Evolutionary conservation across 2,797 vertebrate species (phyloP), one percentile per base, ranked within the genome.

Genomic region (Graptemys geographica): DNA sequence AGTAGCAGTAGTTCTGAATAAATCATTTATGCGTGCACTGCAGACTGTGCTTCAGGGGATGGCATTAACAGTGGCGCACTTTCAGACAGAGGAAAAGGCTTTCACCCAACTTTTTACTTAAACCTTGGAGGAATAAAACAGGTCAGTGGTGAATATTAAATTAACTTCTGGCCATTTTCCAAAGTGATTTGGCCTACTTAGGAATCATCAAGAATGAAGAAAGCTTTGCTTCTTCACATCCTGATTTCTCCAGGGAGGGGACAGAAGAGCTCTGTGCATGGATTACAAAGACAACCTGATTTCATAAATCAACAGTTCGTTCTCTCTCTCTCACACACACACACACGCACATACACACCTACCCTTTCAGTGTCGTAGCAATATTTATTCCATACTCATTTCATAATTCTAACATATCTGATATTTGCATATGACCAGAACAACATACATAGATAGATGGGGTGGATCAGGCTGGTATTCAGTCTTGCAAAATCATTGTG

Each of bases 121-220:
- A 98, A 97, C 95, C 96, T 97, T 97, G 93, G 95, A 98, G 97
- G 96, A 98, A 97, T 98, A 97, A 98, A 98, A 96, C 96, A 97
- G 98, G 98, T 98, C 98, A 98, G 96, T 3, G 33, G 97, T 98
- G 97, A 98, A 98, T 98, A 98, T 97, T 93, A 98, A 98, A 98
- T 98, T 96, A 97, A 93, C 90, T 97, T 96, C 83, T 98, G 98
- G 98, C 96, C 96, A 96, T 93, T 93, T 95, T 98, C 97, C 98
- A 98, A 96, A 98, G 94, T 93, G 92, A 97, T 98, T 95, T 98
- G 98, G 98, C 98, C 98, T 98, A 98, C 96, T 98, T 98, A 97
- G 93, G 92, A 97, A 97, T 97, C 97, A 97, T 97, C 89, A 96
- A 97, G 97, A 97, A 97, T 93, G 96, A 97, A 97, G 94, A 97